These are phyloP conservation scores for Tupaia tana DNA, from an alignment of 2,113 vertebrate genomes.

Conservation along the genomic window DNA sequence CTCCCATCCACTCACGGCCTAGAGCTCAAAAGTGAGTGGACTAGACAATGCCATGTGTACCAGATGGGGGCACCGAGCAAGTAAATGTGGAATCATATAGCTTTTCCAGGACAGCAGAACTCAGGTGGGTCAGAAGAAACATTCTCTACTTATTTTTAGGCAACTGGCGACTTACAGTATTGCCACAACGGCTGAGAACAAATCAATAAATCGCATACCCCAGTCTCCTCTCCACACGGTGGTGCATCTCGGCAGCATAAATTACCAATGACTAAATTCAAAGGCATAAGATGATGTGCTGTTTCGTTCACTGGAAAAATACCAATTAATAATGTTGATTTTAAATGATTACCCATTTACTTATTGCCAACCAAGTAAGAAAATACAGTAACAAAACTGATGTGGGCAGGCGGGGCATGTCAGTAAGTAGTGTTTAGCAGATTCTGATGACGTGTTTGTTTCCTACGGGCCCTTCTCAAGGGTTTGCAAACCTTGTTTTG, in stretches of 20 bases:
- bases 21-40: neutral
- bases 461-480: neutral
- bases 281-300: conserved; percentile 38
- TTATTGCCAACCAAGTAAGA: neutral
- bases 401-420: neutral
- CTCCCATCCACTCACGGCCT: neutral
- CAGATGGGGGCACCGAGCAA: neutral
- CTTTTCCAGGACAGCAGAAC: neutral
- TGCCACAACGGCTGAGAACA: neutral
- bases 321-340: conserved; percentile 50
- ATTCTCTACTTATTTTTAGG: neutral
- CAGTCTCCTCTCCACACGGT: neutral
- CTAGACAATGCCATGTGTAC: neutral
- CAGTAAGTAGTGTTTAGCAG: neutral
- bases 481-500: neutral
- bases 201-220: neutral
- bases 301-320: neutral
- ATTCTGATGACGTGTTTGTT: neutral
- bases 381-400: neutral
- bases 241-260: neutral
- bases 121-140: neutral
- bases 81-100: neutral
- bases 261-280: neutral
- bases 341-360: conserved; percentile 27
- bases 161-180: conserved; percentile 2